Evolutionary conservation across 30 jellyfish, hydroid and myxozoan genomes (phyloP), one percentile per base, ranked within the genome.

Genomic region (Catostylus mosaicus): DNA sequence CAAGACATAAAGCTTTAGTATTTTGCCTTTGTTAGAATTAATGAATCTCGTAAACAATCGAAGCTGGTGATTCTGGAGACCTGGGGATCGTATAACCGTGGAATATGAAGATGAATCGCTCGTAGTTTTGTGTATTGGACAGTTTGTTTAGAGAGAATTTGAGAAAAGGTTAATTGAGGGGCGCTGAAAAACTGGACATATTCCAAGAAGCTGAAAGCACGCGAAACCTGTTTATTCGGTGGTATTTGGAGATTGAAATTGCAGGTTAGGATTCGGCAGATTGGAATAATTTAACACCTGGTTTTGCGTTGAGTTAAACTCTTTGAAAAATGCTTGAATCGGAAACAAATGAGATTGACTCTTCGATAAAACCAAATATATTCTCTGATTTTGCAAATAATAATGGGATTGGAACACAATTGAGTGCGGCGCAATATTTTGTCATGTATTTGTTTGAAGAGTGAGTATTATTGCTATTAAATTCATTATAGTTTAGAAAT

Each of bases 391-490:
- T 23, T 24, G 0, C 79, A 14, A 59, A 74, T 32, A 32, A 75
- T 35, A 60, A 70, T 54, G 86, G 92, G 16, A 71, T 82, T 27
- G 92, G 86, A 30, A 82, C 86, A 18, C 92, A 82, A 38, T 62
- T 88, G 19, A 90, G 90, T 65, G 90, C 88, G 2, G 97, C 96
- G 3, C 90, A 83, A 37, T 83, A 78, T 47, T 90, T 90, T 64
- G 97, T 83, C 83, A 90, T 90, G 97, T 83, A 80, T 69, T 66
- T 90, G 24, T 90, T 90, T 37, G 97, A 90, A 22, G 87, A 85
- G 95, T 90, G 35, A 81, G 97, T 77, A 34, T 6, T 14, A 0
- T n/a, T n/a, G n/a, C n/a, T n/a, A n/a, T n/a, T n/a, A n/a, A n/a
- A n/a, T n/a, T n/a, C n/a, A n/a, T n/a, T n/a, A n/a, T n/a, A n/a